Evolutionary conservation across 2,888 invertebrate species (phyloP).

Genomic region (Acleris sparsana): DNA sequence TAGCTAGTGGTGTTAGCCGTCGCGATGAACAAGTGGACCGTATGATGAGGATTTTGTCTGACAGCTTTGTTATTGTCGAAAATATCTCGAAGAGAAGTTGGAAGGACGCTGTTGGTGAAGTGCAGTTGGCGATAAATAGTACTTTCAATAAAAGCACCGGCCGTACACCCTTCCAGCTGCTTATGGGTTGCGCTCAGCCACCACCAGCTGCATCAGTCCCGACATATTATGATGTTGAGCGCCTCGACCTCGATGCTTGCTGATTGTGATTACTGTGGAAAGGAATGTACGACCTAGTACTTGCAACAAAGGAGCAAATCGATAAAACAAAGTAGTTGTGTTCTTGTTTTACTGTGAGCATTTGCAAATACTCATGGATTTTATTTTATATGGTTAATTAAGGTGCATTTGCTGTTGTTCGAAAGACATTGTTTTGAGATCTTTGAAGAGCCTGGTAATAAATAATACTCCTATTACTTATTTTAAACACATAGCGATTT

Average conservation of each 20-base stretch:
- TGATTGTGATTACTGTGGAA: too few relatives aligned
- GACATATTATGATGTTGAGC: conserved; percentile 28
- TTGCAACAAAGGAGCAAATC: too few relatives aligned
- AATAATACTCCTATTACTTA: too few relatives aligned
- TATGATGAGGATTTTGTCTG: conserved; percentile 38
- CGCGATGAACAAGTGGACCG: conserved; percentile 42
- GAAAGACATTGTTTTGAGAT: too few relatives aligned
- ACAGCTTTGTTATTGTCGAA: conserved; percentile 38
- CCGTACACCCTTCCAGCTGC: conserved; percentile 39
- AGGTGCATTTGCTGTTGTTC: too few relatives aligned
- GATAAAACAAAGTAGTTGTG: too few relatives aligned
- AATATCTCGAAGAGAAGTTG: conserved; percentile 37
- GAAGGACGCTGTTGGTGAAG: conserved; percentile 40
- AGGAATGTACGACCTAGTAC: too few relatives aligned
- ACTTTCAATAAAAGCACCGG: conserved; percentile 39
- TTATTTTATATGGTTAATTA: too few relatives aligned
- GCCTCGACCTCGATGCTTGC: conserved; percentile 21
- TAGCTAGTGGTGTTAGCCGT: conserved; percentile 38
- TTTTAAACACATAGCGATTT: too few relatives aligned
- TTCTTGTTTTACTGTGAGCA: too few relatives aligned
- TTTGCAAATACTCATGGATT: too few relatives aligned
- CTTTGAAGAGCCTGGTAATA: too few relatives aligned
- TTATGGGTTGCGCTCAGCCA: conserved; percentile 39
- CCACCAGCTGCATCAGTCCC: conserved; percentile 37
- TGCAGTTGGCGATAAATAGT: conserved; percentile 41